Conservation (phyloP, 2,113 vertebrate genomes). For the Otus sunia region DNA sequence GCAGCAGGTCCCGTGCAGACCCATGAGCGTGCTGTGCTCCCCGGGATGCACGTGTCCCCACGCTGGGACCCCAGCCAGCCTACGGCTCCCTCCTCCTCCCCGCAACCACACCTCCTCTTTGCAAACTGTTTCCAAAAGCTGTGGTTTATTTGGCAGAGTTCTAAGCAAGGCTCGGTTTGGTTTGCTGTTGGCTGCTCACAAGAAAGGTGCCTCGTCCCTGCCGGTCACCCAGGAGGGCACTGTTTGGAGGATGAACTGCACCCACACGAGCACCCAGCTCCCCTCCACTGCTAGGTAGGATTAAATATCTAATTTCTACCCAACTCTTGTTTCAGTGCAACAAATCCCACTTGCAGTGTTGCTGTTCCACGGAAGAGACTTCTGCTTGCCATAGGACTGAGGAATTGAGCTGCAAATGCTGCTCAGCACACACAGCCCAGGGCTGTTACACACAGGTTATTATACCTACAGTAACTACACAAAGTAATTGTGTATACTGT, state of each 20-base stretch:
- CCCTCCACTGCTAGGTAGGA: neutral
- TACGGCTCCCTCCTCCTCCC: neutral
- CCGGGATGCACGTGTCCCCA: accelerated
- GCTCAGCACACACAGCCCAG: accelerated
- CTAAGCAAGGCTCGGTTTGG: neutral
- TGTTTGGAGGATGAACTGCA: accelerated
- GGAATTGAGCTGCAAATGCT: neutral
- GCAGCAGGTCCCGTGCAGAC: neutral
- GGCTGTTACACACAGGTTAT: accelerated
- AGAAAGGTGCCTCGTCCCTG: neutral
- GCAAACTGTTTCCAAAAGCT: neutral
- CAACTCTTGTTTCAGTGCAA: neutral
- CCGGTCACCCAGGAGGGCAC: neutral
- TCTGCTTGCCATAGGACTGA: accelerated
- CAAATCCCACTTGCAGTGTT: neutral
- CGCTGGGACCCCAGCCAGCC: neutral
- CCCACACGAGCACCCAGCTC: neutral
- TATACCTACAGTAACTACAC: neutral
- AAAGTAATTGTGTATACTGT: no score
- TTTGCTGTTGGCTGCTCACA: neutral
- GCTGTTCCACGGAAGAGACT: accelerated
- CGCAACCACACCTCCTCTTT: neutral
- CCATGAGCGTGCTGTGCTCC: accelerated
- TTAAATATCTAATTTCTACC: neutral
- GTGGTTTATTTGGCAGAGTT: neutral